Conservation (phyloP, 2,113 vertebrate species). For the Ammodytes marinus region DNA sequence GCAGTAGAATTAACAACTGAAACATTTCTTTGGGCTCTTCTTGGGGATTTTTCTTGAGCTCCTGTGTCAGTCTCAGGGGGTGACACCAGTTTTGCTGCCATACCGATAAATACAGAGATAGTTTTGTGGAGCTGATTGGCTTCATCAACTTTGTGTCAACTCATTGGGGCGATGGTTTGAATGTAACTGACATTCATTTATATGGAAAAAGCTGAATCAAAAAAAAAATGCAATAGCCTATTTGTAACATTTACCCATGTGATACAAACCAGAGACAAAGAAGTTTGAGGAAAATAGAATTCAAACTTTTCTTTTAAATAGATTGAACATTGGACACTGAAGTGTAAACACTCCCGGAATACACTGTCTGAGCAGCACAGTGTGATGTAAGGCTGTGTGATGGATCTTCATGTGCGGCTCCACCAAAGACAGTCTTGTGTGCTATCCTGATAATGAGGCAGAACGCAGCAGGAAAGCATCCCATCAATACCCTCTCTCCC, state of each 20-base stretch:
- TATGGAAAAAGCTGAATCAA: too few species aligned
- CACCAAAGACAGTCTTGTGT: constrained; percentile 27
- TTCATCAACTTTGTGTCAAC: too few species aligned
- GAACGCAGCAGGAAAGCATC: constrained; percentile 61
- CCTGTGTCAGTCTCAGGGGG: too few species aligned
- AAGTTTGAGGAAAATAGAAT: not conserved
- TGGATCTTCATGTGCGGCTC: constrained; percentile 26
- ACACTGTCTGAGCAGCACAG: constrained; percentile 5
- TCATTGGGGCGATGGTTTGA: too few species aligned
- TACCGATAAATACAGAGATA: too few species aligned
- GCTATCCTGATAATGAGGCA: constrained; percentile 68
- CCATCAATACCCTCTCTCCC: constrained; percentile 47
- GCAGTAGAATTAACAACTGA: too few species aligned
- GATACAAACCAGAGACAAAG: not conserved
- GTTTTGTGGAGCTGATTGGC: too few species aligned
- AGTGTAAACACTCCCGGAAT: not conserved
- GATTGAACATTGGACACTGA: not conserved
- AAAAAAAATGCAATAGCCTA: too few species aligned
- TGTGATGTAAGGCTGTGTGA: not conserved
- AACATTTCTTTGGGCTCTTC: too few species aligned
- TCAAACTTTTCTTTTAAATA: not conserved
- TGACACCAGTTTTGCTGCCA: too few species aligned
- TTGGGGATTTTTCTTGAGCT: too few species aligned
- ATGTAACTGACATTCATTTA: too few species aligned
- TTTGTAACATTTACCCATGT: not conserved